These are phyloP conservation scores for Raja brachyura DNA, from an alignment of 2,113 vertebrate genomes.

Conservation along the genomic window DNA sequence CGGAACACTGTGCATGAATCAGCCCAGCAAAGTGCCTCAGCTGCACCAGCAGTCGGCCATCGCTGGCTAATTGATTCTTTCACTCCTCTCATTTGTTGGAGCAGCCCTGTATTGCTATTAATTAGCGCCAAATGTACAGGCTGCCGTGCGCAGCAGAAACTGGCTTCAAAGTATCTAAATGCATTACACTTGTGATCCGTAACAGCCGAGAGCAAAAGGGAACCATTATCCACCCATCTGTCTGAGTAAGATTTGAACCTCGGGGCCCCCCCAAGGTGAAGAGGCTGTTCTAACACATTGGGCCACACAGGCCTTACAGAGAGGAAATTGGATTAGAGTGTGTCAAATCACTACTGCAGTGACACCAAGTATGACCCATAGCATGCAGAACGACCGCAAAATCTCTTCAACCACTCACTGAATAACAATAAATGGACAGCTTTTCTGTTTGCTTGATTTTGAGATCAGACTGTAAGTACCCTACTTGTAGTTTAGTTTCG, in stretches of 20 bases:
- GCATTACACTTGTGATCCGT: conserved; percentile 12
- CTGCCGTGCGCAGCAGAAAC: background rate
- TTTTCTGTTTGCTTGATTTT: conserved; percentile 2
- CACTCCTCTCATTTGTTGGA: background rate
- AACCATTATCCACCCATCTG: conserved; percentile 26
- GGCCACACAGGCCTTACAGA: background rate
- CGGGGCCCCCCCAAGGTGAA: background rate
- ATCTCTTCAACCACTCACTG: background rate
- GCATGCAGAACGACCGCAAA: background rate
- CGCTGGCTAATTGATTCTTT: background rate
- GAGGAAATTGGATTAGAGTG: conserved; percentile 2
- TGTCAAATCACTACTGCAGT: background rate
- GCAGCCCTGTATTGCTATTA: background rate
- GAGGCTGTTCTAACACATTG: background rate
- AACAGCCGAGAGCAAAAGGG: conserved; percentile 4
- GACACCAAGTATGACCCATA: background rate
- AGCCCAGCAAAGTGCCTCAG: background rate
- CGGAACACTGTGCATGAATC: background rate
- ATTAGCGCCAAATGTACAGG: conserved; percentile 7
- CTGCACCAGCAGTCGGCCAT: background rate
- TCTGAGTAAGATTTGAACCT: conserved; percentile 10
- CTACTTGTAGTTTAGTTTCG: background rate
- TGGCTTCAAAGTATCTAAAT: background rate
- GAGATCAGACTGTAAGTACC: background rate
- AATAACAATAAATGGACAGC: background rate